phyloP scores from a whole-genome alignment of 2,113 vertebrate species.

The Tenebrosternarchus preto region DNA sequence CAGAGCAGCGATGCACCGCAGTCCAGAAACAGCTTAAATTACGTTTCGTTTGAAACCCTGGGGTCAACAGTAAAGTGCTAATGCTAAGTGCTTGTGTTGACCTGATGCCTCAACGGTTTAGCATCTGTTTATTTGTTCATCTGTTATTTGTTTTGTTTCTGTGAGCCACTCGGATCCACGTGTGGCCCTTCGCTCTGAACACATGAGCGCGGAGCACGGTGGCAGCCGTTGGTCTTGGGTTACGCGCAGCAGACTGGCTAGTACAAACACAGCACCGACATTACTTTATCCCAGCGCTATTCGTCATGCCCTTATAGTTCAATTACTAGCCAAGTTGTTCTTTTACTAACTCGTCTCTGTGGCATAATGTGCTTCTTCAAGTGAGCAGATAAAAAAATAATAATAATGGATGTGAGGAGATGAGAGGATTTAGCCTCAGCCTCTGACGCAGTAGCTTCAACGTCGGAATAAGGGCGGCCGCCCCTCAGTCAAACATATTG shows the following conservation, averaged over 20 bases:
- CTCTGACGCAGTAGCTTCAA: conserved; percentile 26
- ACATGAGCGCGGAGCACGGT: conserved; percentile 36
- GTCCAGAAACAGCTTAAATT: conserved; percentile 17
- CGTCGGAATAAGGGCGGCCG: conserved; percentile 28
- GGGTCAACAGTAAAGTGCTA: conserved; percentile 15
- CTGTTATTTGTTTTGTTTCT: conserved; percentile 50
- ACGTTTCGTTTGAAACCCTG: neutral
- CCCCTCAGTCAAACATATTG: conserved; percentile 28
- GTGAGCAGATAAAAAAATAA: conserved; percentile 77
- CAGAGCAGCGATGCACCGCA: neutral
- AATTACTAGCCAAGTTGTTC: conserved; percentile 75
- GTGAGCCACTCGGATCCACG: conserved; percentile 27
- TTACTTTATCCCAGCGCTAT: conserved; percentile 70
- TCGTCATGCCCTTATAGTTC: conserved; percentile 75
- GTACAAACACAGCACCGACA: conserved; percentile 44
- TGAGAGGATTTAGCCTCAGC: conserved; percentile 52
- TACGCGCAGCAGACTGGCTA: conserved; percentile 57
- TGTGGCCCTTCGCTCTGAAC: conserved; percentile 2
- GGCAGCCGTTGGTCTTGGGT: conserved; percentile 53
- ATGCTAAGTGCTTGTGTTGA: conserved; percentile 39
- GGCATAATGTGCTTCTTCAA: conserved; percentile 74
- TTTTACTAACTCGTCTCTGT: conserved; percentile 68
- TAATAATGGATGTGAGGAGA: conserved; percentile 69
- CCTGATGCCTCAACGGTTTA: conserved; percentile 38
- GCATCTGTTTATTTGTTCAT: conserved; percentile 54